Evolutionary conservation across 2,888 invertebrate genomes (phyloP).

Genomic region (Clepsis dumicolana): DNA sequence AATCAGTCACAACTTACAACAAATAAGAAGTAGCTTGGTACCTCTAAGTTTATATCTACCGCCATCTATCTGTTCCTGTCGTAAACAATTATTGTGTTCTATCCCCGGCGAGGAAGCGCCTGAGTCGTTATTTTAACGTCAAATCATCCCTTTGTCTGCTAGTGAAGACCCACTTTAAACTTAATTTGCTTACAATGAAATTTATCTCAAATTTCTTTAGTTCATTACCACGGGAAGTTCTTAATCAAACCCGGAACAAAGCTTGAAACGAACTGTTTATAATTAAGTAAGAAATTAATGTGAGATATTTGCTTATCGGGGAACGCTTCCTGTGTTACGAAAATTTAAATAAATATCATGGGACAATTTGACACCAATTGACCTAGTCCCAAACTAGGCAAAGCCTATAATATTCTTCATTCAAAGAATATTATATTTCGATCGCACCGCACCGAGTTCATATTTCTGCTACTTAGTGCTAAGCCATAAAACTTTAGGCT

Average conservation of each 20-base stretch:
- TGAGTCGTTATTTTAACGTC: neutral
- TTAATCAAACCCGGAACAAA: constrained; percentile 4
- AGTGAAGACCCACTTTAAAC: constrained; percentile 3
- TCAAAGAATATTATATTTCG: too few species aligned
- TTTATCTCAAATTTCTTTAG: constrained; percentile 11
- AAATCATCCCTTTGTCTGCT: constrained; percentile 3
- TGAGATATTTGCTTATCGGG: neutral
- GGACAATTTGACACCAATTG: too few species aligned
- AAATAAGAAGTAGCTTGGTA: too few species aligned
- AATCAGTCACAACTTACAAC: too few species aligned
- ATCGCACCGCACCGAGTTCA: too few species aligned
- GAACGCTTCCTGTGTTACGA: neutral
- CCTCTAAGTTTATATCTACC: neutral
- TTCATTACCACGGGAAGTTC: constrained; percentile 11
- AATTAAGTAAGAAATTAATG: neutral
- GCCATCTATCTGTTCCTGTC: constrained; percentile 5
- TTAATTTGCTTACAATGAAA: constrained; percentile 24
- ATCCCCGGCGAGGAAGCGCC: neutral
- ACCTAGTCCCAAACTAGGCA: too few species aligned
- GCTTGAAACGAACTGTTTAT: constrained; percentile 2
- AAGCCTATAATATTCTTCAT: too few species aligned
- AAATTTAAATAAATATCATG: neutral
- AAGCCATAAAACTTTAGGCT: too few species aligned
- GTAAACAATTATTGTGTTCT: neutral
- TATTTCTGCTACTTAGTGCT: too few species aligned